phyloP scores from a whole-genome alignment of 2,113 vertebrate genomes.

The Ammodytes dubius region DNA sequence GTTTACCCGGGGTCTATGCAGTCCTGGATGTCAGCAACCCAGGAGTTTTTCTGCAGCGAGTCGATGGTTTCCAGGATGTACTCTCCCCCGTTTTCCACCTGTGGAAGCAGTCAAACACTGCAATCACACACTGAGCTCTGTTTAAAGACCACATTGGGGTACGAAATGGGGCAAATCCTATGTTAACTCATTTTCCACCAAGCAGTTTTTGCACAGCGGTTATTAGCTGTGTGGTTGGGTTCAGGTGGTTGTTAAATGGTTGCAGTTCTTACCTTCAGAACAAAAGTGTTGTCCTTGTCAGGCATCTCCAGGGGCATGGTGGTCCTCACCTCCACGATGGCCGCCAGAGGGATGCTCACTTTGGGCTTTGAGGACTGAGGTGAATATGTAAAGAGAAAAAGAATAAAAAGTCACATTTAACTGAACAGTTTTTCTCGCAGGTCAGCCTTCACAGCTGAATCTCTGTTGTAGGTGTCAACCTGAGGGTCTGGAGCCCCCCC shows the following conservation, averaged over 20 bases:
- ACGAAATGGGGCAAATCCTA: conserved; percentile 28
- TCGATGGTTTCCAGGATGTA: conserved; percentile 99
- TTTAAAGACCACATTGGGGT: conserved; percentile 21
- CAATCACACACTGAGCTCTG: conserved; percentile 62
- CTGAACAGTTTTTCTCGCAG: background rate
- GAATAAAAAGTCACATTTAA: conserved; percentile 3
- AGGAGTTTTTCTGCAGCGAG: conserved; percentile 98
- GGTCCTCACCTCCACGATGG: conserved; percentile 96
- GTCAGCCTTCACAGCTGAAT: no score
- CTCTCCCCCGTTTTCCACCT: conserved; percentile 95
- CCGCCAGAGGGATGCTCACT: conserved; percentile 94
- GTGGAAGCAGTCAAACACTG: conserved; percentile 60
- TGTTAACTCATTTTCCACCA: conserved; percentile 27
- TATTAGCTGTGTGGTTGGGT: background rate
- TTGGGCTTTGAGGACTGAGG: conserved; percentile 94
- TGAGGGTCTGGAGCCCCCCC: background rate
- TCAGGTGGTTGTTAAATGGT: background rate
- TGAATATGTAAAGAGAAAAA: conserved; percentile 19
- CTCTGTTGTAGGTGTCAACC: background rate
- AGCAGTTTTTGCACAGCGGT: background rate
- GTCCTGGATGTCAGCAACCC: conserved; percentile 98
- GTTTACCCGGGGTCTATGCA: conserved; percentile 96
- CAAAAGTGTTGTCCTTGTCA: conserved; percentile 98
- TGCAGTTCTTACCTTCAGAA: conserved; percentile 90
- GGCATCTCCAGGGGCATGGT: conserved; percentile 99